Percentiles rank a stretch among this genome's conserved stretches.
phyloP scores from a whole-genome alignment of 2,888 invertebrate genomes.

The Eupeodes latifasciatus region DNA sequence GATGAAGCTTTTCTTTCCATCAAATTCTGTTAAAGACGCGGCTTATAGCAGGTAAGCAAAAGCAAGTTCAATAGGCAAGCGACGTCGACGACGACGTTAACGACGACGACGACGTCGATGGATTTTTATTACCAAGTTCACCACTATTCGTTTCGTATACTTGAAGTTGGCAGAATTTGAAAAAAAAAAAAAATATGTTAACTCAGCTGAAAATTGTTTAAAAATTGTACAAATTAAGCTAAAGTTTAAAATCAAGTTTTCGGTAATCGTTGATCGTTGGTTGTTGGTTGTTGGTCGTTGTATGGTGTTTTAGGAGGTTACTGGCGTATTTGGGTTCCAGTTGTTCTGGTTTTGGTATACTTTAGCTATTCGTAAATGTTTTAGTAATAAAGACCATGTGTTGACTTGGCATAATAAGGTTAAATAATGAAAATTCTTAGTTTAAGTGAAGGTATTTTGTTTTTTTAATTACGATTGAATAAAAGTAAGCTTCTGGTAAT shows the following conservation, averaged over 20 bases:
- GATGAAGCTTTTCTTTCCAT: constrained; percentile 41
- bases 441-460: neutral
- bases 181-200: constrained; percentile 27
- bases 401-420: constrained; percentile 32
- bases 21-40: constrained; percentile 22
- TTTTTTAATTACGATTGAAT: neutral
- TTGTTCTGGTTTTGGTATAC: constrained; percentile 20
- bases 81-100: neutral
- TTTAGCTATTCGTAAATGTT: neutral
- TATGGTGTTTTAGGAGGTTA: constrained; percentile 38
- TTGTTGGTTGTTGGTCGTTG: neutral
- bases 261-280: neutral
- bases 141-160: neutral
- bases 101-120: neutral
- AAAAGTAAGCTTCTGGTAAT: neutral
- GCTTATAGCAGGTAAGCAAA: constrained; percentile 34
- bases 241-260: constrained; percentile 22
- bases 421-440: constrained; percentile 13
- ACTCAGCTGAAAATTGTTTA: constrained; percentile 36
- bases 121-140: constrained; percentile 64
- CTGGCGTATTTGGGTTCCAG: constrained; percentile 19
- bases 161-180: constrained; percentile 34
- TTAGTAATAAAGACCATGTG: neutral
- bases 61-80: constrained; percentile 62
- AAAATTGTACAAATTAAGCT: constrained; percentile 27